phyloP scores from a whole-genome alignment of 2,888 invertebrate genomes.

The Tipula helvola region DNA sequence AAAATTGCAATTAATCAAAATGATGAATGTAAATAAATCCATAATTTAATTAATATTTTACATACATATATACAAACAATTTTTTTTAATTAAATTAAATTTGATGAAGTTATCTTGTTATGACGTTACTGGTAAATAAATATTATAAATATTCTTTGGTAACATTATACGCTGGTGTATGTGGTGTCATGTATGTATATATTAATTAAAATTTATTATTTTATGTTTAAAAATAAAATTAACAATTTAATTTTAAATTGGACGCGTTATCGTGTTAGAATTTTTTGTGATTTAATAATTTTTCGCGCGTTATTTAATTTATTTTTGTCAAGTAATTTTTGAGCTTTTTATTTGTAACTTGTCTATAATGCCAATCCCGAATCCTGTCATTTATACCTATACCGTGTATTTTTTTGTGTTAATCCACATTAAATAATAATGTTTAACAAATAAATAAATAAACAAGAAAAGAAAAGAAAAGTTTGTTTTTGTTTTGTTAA shows the following conservation, averaged over 20 bases:
- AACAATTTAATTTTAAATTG: neutral
- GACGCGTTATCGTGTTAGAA: neutral
- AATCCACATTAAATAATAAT: neutral
- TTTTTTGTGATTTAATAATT: neutral
- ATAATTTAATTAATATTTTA: neutral
- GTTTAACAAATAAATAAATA: neutral
- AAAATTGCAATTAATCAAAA: neutral
- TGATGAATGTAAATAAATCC: neutral
- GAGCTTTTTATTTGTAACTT: neutral
- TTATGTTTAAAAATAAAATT: neutral
- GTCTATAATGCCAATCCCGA: neutral
- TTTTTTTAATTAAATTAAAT: neutral
- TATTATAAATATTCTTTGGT: neutral
- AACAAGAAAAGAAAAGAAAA: neutral
- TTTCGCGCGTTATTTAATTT: neutral
- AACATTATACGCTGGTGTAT: neutral
- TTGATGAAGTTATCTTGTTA: constrained; percentile 4
- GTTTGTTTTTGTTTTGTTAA: neutral
- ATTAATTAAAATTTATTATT: neutral
- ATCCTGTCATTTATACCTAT: neutral
- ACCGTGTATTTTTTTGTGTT: neutral
- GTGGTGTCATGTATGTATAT: neutral
- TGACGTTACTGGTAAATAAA: neutral
- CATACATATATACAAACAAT: neutral
- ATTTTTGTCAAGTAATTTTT: neutral